These are phyloP conservation scores for Drosophila tristis DNA, from an alignment of 1,140 invertebrate species.

Conservation along the genomic window DNA sequence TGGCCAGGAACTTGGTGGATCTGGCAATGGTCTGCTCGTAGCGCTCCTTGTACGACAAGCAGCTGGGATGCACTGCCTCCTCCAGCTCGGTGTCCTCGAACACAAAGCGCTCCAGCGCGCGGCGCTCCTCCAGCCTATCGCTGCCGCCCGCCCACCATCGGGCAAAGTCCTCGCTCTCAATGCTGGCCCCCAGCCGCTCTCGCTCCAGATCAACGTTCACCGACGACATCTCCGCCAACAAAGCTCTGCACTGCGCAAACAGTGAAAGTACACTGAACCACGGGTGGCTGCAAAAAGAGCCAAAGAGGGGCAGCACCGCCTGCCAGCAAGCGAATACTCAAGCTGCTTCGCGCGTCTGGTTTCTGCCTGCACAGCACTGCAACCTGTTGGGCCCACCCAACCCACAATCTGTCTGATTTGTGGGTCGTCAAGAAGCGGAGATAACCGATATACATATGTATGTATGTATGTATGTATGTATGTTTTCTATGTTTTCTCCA, in stretches of 20 bases:
- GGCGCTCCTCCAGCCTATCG: constrained; percentile 86
- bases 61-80: constrained; percentile 89
- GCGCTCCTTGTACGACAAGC: constrained; percentile 93
- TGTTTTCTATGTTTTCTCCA: not conserved
- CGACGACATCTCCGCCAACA: constrained; percentile 12
- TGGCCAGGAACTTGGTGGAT: constrained; percentile 88
- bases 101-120: constrained; percentile 88
- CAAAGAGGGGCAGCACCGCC: too few relatives aligned
- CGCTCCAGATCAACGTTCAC: constrained; percentile 86
- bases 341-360: too few relatives aligned
- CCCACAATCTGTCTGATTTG: not conserved
- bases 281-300: too few relatives aligned
- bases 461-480: too few relatives aligned
- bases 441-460: too few relatives aligned
- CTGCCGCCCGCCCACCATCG: constrained; percentile 90
- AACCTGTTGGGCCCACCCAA: too few relatives aligned
- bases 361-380: too few relatives aligned
- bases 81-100: constrained; percentile 89
- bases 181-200: constrained; percentile 90
- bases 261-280: constrained; percentile 4
- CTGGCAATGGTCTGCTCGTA: constrained; percentile 92
- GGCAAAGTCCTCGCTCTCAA: constrained; percentile 90
- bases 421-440: not conserved
- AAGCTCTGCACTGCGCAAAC: not conserved
- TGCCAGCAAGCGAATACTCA: too few relatives aligned